Base-by-base conservation (phyloP, 2,113 vertebrate species). In the Pycnonotus jocosus region DNA sequence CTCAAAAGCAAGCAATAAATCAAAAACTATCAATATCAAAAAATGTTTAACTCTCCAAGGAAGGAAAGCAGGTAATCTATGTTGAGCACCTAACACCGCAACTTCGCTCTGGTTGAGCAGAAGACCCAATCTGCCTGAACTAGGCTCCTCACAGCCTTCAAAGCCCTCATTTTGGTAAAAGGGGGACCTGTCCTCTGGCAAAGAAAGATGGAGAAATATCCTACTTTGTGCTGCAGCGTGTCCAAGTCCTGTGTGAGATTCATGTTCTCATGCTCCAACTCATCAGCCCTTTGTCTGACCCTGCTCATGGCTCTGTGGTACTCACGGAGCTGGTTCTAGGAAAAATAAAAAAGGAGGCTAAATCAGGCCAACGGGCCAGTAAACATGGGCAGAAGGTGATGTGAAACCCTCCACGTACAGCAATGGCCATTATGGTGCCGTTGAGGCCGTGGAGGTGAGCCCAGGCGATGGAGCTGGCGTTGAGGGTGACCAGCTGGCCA, bases 401-500 rank as follows among this genome's bases (percentile, higher is more conserved):
- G 19, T 7, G 13, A 6, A 35, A 3, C 22, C 42, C 57, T 20
- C 16, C 64, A 97, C 97, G 28, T 95, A 99, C 99, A 84, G 98
- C 37, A 2, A 98, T 25, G 37, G 96, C 40, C 1, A 95, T 62
- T 33, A 99, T 81, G 19, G 99, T 98, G 44, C 86, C 15, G 38
- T 98, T 98, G 87, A 99, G 98, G 20, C 65, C 58, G 2, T 94
- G 81, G 16, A 99, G 98, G 91, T 97, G 98, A 62, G 98, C 94
- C 99, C 98, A 99, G 66, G 98, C 98, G 4, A 97, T 93, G 18
- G 99, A 98, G 97, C 98, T 99, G 96, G 98, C 93, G 0, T 98
- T 99, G 83, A 99, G 81, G 38, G 96, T 98, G 12, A 40, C 96
- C 89, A 99, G 91, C 96, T 98, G 99, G 65, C 60, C 17, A 0